Evolutionary conservation across 2,888 invertebrate species (phyloP).

Genomic region (Holacanthella duospinosa): DNA sequence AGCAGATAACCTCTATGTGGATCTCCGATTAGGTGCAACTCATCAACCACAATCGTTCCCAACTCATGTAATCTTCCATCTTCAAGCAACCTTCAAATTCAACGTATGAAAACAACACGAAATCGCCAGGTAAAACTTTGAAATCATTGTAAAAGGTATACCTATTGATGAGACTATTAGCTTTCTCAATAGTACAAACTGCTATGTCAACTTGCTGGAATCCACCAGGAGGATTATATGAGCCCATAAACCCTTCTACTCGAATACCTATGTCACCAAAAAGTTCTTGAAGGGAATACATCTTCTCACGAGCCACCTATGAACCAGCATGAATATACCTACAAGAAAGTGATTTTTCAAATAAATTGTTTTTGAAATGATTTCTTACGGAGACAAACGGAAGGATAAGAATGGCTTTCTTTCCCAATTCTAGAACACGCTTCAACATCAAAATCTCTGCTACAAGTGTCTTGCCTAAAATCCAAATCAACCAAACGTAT

Average conservation of each 20-base stretch:
- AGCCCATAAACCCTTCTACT: constrained; percentile 93
- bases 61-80: constrained; percentile 55
- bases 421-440: constrained; percentile 70
- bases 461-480: constrained; percentile 79
- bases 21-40: constrained; percentile 89
- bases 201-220: constrained; percentile 76
- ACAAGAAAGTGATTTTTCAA: background rate
- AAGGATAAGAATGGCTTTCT: constrained; percentile 83
- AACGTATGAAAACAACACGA: no score
- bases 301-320: constrained; percentile 83
- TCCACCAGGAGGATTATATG: constrained; percentile 75
- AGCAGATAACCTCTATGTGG: constrained; percentile 84
- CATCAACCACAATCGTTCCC: constrained; percentile 87
- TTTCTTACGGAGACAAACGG: constrained; percentile 77
- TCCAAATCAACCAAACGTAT: no score
- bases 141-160: no score
- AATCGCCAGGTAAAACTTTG: no score
- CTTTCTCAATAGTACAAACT: constrained; percentile 91
- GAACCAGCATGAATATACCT: no score
- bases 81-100: constrained; percentile 60
- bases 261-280: constrained; percentile 70
- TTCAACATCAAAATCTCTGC: constrained; percentile 88
- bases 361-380: background rate
- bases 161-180: constrained; percentile 82
- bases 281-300: constrained; percentile 58